A percentile compares a stretch with the other conserved stretches of the same genome.
Evolutionary conservation across 1,140 invertebrate genomes (phyloP).

Genomic region (Apis florea): DNA sequence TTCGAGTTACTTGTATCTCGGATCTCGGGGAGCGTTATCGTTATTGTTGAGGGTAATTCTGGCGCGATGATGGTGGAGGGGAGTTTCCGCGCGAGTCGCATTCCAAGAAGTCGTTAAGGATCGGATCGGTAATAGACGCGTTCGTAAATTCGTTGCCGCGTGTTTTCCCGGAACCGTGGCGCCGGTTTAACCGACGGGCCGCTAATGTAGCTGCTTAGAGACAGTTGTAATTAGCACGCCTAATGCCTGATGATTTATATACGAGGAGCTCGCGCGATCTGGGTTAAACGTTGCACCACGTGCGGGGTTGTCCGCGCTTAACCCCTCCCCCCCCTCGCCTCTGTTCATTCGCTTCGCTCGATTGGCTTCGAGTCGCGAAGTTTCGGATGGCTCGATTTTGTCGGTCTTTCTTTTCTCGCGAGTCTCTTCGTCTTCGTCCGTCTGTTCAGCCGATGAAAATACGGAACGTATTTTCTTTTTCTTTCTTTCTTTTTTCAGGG

Average conservation of each 20-base stretch:
- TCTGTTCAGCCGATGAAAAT: no score
- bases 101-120: constrained; percentile 58
- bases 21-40: background rate
- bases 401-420: no score
- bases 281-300: constrained; percentile 71
- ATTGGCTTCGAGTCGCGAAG: no score
- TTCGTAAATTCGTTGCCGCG: constrained; percentile 47
- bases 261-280: constrained; percentile 64
- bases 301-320: constrained; percentile 14
- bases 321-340: background rate
- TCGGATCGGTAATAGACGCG: constrained; percentile 32
- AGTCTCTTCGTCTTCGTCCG: no score
- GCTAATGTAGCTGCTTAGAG: constrained; percentile 72
- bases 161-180: constrained; percentile 45
- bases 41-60: background rate
- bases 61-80: background rate
- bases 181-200: constrained; percentile 49
- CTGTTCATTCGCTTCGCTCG: background rate
- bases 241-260: constrained; percentile 77
- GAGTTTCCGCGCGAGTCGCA: constrained; percentile 15
- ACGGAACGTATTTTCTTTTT: no score
- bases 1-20: background rate
- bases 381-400: no score
- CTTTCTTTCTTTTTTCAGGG: no score
- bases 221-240: constrained; percentile 73